Evolutionary conservation across 2,888 invertebrate species (phyloP), one percentile per base, ranked within the genome.

Genomic region (Oegoconia quadripuncta): DNA sequence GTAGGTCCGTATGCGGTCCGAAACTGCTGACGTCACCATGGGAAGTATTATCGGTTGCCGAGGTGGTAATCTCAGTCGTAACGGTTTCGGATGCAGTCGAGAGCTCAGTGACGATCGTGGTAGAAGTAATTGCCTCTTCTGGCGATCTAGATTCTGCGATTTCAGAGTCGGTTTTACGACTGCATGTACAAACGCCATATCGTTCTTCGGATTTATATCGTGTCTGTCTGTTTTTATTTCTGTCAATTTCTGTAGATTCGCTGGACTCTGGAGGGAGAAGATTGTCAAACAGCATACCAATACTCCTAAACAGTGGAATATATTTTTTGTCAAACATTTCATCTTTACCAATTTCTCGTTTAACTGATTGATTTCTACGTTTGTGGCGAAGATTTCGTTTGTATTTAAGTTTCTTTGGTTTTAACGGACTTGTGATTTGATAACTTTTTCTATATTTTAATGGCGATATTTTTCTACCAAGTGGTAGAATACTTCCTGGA

Each of bases 1-100:
- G 57, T 84, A 84, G 14, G 82, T 69, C 63, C 84, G 73, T 72
- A 87, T 84, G 44, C 73, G 66, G 69, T 87, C 79, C 41, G 87
- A 77, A 22, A 86, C 66, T 35, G 76, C 79, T 46, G 81, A 77
- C 18, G 86, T 87, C 48, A 87, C 70, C 42, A 81, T 56, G 2
- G 86, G 82, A 12, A 84, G 65, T 42, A 84, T 58, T 34, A 84
- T 72, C 12, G 86, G 83, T 17, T 63, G 73, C 39, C 71, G 69
- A 32, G 83, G 80, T 29, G 79, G 79, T 16, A 84, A 61, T 38
- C 66, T 66, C 41, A 68, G 52, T 40, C 70, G 44, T 9, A 64
- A 62, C 15, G 63, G 52, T 39, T 64, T 66, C 47, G 67, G 62
- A 31, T 64, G 59, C 34, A 71, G 49, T 11, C 69, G 72, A 20